These are phyloP conservation scores for Aphodius granarius DNA, from an alignment of 2,888 invertebrate species.

Conservation along the genomic window DNA sequence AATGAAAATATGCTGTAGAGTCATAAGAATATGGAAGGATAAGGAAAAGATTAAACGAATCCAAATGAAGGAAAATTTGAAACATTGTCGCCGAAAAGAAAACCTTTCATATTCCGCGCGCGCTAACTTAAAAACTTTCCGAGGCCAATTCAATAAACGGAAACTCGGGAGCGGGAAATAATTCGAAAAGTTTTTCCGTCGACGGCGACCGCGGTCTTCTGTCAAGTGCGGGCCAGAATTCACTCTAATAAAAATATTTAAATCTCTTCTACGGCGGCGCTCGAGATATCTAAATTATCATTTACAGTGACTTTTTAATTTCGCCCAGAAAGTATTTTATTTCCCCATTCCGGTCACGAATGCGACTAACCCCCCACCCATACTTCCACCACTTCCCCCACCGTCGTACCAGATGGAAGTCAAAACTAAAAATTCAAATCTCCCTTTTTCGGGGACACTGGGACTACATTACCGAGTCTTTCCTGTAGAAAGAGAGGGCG, in stretches of 20 bases:
- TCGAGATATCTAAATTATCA: conserved; percentile 29
- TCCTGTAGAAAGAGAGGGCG: neutral
- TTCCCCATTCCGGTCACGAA: conserved; percentile 33
- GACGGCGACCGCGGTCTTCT: neutral
- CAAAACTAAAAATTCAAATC: conserved; percentile 12
- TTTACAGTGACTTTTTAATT: conserved; percentile 36
- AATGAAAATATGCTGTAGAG: no score
- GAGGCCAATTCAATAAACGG: neutral
- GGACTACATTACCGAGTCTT: neutral
- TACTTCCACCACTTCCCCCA: neutral
- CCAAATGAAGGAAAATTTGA: neutral
- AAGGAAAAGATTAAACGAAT: neutral
- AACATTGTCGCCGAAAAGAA: neutral
- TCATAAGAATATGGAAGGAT: no score
- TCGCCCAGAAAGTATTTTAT: conserved; percentile 33
- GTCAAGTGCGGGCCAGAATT: neutral
- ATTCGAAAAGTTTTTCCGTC: neutral
- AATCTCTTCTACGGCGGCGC: neutral
- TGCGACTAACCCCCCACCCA: neutral
- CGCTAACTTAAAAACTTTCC: neutral
- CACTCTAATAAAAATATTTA: conserved; percentile 5
- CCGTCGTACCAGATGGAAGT: neutral
- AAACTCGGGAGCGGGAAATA: neutral
- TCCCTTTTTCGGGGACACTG: neutral
- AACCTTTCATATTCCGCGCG: neutral